A percentile compares a stretch with the other conserved stretches of the same genome.
Conservation (phyloP, 1,140 invertebrate species). For the Steinernema feltiae region DNA sequence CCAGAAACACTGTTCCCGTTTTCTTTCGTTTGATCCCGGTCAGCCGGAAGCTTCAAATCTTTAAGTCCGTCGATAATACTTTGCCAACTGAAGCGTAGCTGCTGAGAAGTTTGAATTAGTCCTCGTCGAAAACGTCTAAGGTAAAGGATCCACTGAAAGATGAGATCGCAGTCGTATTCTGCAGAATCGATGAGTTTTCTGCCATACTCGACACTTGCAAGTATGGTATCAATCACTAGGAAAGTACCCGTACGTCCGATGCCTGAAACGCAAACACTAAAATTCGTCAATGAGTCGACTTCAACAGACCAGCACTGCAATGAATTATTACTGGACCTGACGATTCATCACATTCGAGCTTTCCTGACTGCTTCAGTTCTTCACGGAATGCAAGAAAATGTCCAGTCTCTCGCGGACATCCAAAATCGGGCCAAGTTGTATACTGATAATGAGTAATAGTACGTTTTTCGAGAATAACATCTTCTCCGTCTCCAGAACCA, state of each 20-base stretch:
- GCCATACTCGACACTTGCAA: neutral
- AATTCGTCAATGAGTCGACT: neutral
- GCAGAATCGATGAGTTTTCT: neutral
- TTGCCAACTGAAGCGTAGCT: neutral
- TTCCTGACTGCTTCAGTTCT: neutral
- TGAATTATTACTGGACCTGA: neutral
- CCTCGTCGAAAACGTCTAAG: neutral
- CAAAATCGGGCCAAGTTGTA: neutral
- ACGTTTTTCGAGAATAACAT: neutral
- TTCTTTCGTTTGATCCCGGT: neutral
- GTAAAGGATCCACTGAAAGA: neutral
- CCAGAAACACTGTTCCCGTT: too few species aligned
- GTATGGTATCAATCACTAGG: neutral
- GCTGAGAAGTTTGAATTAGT: neutral
- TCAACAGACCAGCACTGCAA: neutral
- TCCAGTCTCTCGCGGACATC: neutral
- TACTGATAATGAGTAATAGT: neutral
- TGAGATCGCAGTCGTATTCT: too few species aligned
- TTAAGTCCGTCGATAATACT: neutral
- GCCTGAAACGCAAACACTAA: neutral
- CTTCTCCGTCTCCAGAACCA: neutral
- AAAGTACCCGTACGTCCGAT: neutral
- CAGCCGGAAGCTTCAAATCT: too few species aligned
- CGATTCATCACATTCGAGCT: neutral
- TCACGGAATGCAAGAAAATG: neutral